A percentile compares a stretch with the other conserved stretches of the same genome.
Conservation (phyloP, 2,113 vertebrate genomes). For the Platysternon megacephalum region DNA sequence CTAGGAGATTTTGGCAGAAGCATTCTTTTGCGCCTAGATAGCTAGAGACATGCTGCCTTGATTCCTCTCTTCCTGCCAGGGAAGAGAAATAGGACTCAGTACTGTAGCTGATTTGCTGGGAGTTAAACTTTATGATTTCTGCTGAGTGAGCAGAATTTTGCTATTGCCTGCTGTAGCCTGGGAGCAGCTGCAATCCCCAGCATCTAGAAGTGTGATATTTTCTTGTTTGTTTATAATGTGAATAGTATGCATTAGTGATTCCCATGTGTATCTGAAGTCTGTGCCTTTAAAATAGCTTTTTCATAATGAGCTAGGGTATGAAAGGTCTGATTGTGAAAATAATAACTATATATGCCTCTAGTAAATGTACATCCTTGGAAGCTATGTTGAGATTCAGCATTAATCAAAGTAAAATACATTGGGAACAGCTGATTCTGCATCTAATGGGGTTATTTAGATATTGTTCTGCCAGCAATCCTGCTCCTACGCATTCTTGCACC, state of each 20-base stretch:
- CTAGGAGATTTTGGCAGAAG: conserved; percentile 17
- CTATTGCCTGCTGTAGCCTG: not conserved
- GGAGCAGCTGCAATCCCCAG: not conserved
- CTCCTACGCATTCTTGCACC: not conserved
- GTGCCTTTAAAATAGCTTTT: not conserved
- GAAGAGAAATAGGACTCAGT: conserved; percentile 10
- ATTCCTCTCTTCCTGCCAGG: conserved; percentile 28
- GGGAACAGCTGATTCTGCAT: not conserved
- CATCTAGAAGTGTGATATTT: not conserved
- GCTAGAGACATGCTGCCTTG: conserved; percentile 17
- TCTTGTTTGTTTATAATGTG: rapidly evolving
- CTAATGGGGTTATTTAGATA: not conserved
- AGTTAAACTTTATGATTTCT: conserved; percentile 4
- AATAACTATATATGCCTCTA: not conserved
- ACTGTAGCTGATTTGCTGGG: not conserved
- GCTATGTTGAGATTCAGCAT: not conserved
- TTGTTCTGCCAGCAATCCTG: not conserved
- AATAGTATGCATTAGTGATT: not conserved
- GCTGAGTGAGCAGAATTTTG: conserved; percentile 24
- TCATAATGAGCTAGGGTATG: not conserved
- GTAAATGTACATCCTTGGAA: not conserved
- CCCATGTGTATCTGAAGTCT: not conserved
- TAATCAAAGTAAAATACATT: not conserved
- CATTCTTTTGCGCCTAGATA: conserved; percentile 1
- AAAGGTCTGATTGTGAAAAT: not conserved